A percentile compares a stretch with the other conserved stretches of the same genome.
phyloP scores from a whole-genome alignment of 2,888 invertebrate species.

The Psylliodes chrysocephalus region DNA sequence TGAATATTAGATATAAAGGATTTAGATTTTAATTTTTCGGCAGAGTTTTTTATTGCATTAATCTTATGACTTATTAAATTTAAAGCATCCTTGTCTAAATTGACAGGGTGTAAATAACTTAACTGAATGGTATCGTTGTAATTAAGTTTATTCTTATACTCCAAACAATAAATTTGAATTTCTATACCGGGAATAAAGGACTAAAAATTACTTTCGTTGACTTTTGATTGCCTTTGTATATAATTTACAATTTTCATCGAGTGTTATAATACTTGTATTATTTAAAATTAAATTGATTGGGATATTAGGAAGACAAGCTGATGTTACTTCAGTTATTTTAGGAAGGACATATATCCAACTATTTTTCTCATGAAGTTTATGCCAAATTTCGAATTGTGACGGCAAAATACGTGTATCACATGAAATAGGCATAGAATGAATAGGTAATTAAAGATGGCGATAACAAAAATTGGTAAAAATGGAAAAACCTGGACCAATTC shows the following conservation, averaged over 20 bases:
- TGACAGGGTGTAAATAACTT: background rate
- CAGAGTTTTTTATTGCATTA: background rate
- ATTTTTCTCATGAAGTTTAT: slow-evolving; percentile 16
- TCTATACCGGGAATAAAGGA: slow-evolving; percentile 1
- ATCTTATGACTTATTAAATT: slow-evolving; percentile 3
- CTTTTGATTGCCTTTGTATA: background rate
- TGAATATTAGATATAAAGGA: background rate
- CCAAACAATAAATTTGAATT: background rate
- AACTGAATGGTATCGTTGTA: background rate
- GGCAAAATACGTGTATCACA: slow-evolving; percentile 21
- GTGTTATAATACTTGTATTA: slow-evolving; percentile 17
- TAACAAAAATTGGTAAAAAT: too few species aligned
- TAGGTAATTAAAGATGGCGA: background rate
- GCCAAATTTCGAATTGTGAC: slow-evolving; percentile 25
- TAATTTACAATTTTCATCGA: slow-evolving; percentile 20
- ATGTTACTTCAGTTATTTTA: slow-evolving; percentile 15
- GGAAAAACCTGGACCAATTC: too few species aligned
- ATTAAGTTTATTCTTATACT: background rate
- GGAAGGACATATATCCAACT: slow-evolving; percentile 23
- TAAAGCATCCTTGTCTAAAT: slow-evolving; percentile 1
- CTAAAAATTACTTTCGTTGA: background rate
- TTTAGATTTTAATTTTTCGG: background rate
- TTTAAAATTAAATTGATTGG: slow-evolving; percentile 10
- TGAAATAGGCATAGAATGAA: background rate
- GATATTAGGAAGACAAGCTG: slow-evolving; percentile 6